phyloP scores from a whole-genome alignment of 2,888 invertebrate species.

The Tipula helvola region DNA sequence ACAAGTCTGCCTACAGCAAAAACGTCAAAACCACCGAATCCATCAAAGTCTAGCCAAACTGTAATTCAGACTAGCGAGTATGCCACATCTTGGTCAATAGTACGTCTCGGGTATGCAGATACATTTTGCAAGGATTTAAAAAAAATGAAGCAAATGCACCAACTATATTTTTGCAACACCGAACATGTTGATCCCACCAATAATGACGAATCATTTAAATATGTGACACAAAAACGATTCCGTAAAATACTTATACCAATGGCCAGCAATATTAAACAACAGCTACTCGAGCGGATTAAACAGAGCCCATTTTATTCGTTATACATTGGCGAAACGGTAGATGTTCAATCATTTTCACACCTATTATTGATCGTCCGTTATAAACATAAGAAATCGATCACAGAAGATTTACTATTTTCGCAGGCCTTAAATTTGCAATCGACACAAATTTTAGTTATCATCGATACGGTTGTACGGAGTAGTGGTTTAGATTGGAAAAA shows the following conservation, averaged over 20 bases:
- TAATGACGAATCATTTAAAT: neutral
- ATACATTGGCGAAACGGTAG: neutral
- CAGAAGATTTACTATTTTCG: neutral
- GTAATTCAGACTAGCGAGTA: neutral
- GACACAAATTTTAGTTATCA: neutral
- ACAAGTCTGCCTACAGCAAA: neutral
- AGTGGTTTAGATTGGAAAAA: neutral
- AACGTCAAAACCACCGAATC: neutral
- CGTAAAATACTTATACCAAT: neutral
- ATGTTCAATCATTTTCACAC: neutral
- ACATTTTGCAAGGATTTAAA: neutral
- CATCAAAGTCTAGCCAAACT: neutral
- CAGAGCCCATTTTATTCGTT: neutral
- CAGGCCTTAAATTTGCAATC: neutral
- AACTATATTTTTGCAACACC: neutral
- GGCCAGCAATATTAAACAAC: neutral
- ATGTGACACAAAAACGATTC: neutral
- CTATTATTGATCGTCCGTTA: neutral
- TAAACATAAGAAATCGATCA: neutral
- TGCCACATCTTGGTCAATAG: neutral
- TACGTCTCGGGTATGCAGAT: neutral
- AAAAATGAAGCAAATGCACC: neutral
- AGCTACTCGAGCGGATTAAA: neutral
- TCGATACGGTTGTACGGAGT: neutral
- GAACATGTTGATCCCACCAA: neutral